These are phyloP conservation scores for Rhagophthalmus giganteus DNA, from an alignment of 2,888 invertebrate species.

Conservation along the genomic window DNA sequence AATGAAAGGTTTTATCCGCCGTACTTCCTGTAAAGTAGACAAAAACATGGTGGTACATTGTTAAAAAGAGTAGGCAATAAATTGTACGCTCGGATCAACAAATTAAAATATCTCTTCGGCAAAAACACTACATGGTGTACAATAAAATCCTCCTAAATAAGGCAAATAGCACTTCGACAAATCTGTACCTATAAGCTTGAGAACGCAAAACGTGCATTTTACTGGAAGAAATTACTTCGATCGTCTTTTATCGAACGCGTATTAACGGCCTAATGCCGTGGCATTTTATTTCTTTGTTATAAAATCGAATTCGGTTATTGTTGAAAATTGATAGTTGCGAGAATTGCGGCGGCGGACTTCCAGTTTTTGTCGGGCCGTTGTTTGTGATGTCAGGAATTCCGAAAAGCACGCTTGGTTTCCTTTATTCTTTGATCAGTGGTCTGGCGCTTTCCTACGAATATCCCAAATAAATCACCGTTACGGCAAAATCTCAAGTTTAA, in stretches of 20 bases:
- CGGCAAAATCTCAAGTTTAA: conserved; percentile 17
- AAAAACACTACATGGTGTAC: conserved; percentile 28
- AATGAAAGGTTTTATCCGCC: no score
- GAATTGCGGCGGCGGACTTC: conserved; percentile 13
- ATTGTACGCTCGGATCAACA: conserved; percentile 20
- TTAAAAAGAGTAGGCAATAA: no score
- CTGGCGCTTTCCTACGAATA: conserved; percentile 12
- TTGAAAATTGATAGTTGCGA: conserved; percentile 17
- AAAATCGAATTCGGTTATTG: conserved; percentile 19
- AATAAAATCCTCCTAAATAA: conserved; percentile 28
- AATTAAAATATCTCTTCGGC: conserved; percentile 18
- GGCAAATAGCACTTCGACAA: conserved; percentile 24
- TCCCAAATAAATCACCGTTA: conserved; percentile 27
- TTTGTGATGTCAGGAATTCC: conserved; percentile 16
- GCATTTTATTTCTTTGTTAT: conserved; percentile 10
- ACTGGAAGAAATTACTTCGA: conserved; percentile 10
- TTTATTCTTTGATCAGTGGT: conserved; percentile 19
- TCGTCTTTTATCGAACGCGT: conserved; percentile 16
- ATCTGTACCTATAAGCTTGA: conserved; percentile 11
- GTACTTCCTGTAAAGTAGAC: no score
- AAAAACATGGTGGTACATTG: conserved; percentile 11
- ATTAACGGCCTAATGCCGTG: conserved; percentile 14
- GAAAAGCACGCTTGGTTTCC: conserved; percentile 7
- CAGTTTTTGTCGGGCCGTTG: conserved; percentile 24
- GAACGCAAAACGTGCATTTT: conserved; percentile 20